A percentile compares a stretch with the other conserved stretches of the same genome.
Conservation (phyloP, 23 tunicate species). For the Oikopleura dioica region DNA sequence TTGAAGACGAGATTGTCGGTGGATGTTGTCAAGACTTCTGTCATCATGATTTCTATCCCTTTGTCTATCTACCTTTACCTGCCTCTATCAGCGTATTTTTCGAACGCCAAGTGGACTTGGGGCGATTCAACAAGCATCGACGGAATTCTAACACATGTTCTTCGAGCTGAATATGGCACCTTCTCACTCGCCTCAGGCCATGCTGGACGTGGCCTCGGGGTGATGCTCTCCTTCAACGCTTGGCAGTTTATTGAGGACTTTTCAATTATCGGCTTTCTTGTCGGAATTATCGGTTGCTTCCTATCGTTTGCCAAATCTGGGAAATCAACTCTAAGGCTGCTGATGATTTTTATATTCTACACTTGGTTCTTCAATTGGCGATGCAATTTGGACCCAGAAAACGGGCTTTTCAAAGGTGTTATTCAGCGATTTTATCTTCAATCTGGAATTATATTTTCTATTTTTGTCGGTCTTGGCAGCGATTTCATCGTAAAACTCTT, state of each 20-base stretch:
- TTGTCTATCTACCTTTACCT: neutral
- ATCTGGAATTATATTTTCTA: neutral
- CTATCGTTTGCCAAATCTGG: neutral
- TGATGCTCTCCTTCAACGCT: neutral
- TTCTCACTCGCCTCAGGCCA: neutral
- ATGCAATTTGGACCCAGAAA: neutral
- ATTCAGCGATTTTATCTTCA: neutral
- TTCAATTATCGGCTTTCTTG: neutral
- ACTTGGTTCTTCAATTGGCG: neutral
- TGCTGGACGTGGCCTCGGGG: neutral
- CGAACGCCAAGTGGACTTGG: neutral
- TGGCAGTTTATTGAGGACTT: neutral
- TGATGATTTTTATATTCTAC: neutral
- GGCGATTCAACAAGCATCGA: neutral
- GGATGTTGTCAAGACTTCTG: too few species aligned
- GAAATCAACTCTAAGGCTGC: neutral
- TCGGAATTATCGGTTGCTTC: neutral
- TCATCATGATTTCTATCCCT: neutral
- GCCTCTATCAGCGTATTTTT: neutral
- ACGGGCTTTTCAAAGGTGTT: neutral
- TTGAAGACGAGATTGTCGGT: neutral
- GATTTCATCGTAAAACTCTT: neutral
- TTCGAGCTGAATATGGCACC: slow-evolving; percentile 8
- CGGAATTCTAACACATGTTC: slow-evolving; percentile 6
- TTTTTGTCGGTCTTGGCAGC: neutral